Evolutionary conservation across 2,797 vertebrate genomes (phyloP).

Genomic region (Pangasius larnaudii): DNA sequence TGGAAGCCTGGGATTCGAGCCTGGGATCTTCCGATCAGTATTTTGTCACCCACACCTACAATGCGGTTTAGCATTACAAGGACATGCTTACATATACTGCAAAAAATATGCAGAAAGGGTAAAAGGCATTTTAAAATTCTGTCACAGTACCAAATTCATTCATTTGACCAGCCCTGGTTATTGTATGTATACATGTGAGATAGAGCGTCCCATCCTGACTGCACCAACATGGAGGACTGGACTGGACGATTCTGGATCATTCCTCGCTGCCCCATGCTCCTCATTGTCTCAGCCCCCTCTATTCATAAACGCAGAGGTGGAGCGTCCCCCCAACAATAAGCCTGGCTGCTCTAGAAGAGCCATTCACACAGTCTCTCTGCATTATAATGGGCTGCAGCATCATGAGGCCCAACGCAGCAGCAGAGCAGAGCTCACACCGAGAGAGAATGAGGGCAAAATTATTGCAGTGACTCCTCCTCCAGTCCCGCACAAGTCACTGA

Average conservation of each 20-base stretch:
- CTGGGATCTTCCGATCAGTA: background rate
- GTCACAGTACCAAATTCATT: no score
- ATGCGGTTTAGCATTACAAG: background rate
- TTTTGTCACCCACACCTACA: background rate
- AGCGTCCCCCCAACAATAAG: constrained; percentile 49
- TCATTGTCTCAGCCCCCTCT: constrained; percentile 21
- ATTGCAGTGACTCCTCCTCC: constrained; percentile 10
- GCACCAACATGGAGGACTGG: constrained; percentile 5
- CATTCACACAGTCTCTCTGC: constrained; percentile 31
- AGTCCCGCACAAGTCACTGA: constrained; percentile 6
- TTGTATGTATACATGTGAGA: background rate
- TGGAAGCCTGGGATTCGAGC: background rate
- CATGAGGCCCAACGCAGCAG: constrained; percentile 35
- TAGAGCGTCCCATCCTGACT: background rate
- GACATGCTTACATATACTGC: background rate
- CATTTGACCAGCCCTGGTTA: background rate
- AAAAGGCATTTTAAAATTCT: no score
- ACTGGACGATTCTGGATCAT: constrained; percentile 37
- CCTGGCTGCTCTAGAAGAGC: constrained; percentile 18
- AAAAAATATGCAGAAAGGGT: background rate
- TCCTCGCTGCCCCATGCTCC: constrained; percentile 26
- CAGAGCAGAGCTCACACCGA: constrained; percentile 1
- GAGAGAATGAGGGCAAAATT: constrained; percentile 3
- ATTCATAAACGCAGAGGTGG: constrained; percentile 32
- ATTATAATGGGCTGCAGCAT: constrained; percentile 36